These are phyloP conservation scores for Ivindomyrus marchei DNA, from an alignment of 2,113 vertebrate species.

Conservation along the genomic window DNA sequence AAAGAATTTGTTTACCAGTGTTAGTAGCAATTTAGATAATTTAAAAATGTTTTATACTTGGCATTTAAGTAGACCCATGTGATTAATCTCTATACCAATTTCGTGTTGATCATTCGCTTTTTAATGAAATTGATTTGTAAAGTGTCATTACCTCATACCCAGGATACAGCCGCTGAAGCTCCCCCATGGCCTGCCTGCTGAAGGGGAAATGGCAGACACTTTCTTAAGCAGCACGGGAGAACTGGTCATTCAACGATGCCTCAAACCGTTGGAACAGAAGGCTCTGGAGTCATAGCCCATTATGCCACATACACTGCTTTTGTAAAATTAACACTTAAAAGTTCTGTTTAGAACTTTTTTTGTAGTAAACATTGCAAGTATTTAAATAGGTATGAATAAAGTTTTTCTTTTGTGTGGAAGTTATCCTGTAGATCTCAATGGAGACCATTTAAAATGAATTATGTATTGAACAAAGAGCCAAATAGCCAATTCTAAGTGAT, in stretches of 20 bases:
- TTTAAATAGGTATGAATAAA: not conserved
- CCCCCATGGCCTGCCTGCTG: constrained; percentile 79
- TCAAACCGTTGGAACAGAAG: constrained; percentile 57
- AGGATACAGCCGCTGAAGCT: constrained; percentile 85
- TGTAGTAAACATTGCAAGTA: not conserved
- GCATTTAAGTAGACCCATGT: not conserved
- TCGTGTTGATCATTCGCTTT: not conserved
- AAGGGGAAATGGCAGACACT: constrained; percentile 71
- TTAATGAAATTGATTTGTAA: not conserved
- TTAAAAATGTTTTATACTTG: not conserved
- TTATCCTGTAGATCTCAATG: not conserved
- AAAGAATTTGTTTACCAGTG: not conserved
- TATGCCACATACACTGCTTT: not conserved
- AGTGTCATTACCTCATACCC: not conserved
- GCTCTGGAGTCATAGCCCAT: constrained; percentile 49
- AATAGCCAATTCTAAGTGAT: not conserved
- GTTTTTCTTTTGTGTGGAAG: not conserved
- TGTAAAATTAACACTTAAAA: constrained; percentile 1
- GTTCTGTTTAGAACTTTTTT: not conserved
- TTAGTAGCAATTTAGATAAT: not conserved
- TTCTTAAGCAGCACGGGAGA: constrained; percentile 81
- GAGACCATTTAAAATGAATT: not conserved
- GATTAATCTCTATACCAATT: not conserved
- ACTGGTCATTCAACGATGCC: constrained; percentile 65
- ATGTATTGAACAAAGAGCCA: not conserved